A percentile compares a stretch with the other conserved stretches of the same genome.
Evolutionary conservation across 2,113 vertebrate species (phyloP).

Genomic region (Zosterops pallidus): DNA sequence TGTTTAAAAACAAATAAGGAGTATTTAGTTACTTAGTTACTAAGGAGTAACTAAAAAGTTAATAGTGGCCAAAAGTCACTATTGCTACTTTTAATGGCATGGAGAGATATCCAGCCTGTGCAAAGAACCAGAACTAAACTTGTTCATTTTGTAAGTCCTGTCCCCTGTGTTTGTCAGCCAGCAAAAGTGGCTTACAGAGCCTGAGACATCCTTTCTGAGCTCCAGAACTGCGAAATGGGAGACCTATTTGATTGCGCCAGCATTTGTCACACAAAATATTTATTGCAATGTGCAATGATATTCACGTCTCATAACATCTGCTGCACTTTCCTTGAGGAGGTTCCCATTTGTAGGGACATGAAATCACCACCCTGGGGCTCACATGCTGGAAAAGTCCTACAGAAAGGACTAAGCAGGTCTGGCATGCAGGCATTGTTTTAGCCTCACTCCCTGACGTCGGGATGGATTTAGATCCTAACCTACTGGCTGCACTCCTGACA

Average conservation of each 20-base stretch:
- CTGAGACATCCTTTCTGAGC: not conserved
- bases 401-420: not conserved
- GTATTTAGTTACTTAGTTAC: too few species aligned
- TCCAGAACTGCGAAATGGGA: not conserved
- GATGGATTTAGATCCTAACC: not conserved
- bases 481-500: not conserved
- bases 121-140: not conserved
- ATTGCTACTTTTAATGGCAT: not conserved
- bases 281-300: not conserved
- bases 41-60: not conserved
- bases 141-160: not conserved
- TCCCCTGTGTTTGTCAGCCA: not conserved
- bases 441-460: rapidly evolving
- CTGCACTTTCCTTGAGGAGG: not conserved
- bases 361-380: not conserved
- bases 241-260: not conserved
- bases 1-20: not conserved
- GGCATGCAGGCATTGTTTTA: not conserved
- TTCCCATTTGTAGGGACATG: rapidly evolving
- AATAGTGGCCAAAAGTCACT: not conserved
- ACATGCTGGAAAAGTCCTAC: not conserved
- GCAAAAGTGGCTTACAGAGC: not conserved
- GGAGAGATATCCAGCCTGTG: not conserved
- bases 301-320: not conserved
- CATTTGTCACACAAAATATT: not conserved